These are phyloP conservation scores for Danaus chrysippus DNA, from an alignment of 2,888 invertebrate species.

Conservation along the genomic window DNA sequence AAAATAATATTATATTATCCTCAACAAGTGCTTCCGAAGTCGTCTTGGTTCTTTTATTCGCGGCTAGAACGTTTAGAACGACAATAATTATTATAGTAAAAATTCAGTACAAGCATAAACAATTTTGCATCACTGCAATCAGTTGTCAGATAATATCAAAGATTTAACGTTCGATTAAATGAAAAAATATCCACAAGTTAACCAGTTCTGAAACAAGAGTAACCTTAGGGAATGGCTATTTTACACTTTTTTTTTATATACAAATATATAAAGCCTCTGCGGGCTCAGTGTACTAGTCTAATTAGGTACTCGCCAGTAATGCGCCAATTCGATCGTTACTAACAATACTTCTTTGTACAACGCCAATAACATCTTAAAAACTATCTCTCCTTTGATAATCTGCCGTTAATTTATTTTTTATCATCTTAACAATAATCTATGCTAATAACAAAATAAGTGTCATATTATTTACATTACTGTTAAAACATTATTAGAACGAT, in stretches of 20 bases:
- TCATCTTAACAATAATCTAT: constrained; percentile 64
- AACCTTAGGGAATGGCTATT: constrained; percentile 63
- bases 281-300: constrained; percentile 74
- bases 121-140: constrained; percentile 17
- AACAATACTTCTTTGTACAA: constrained; percentile 77
- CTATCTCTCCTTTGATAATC: constrained; percentile 69
- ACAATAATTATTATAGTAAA: constrained; percentile 13
- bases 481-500: constrained; percentile 71
- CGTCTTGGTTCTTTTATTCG: constrained; percentile 17
- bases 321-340: constrained; percentile 77
- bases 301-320: constrained; percentile 80
- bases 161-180: constrained; percentile 27
- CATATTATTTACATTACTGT: constrained; percentile 71
- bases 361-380: constrained; percentile 73
- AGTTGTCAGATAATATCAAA: constrained; percentile 12
- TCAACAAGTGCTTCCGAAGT: constrained; percentile 24
- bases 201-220: constrained; percentile 57
- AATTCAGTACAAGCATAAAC: constrained; percentile 23
- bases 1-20: background rate
- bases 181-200: constrained; percentile 38
- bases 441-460: constrained; percentile 75
- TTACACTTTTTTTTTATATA: constrained; percentile 62
- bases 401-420: constrained; percentile 65
- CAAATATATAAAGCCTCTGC: constrained; percentile 70
- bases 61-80: constrained; percentile 26